Evolutionary conservation across 2,113 vertebrate genomes (phyloP).

Genomic region (Pungitius pungitius): DNA sequence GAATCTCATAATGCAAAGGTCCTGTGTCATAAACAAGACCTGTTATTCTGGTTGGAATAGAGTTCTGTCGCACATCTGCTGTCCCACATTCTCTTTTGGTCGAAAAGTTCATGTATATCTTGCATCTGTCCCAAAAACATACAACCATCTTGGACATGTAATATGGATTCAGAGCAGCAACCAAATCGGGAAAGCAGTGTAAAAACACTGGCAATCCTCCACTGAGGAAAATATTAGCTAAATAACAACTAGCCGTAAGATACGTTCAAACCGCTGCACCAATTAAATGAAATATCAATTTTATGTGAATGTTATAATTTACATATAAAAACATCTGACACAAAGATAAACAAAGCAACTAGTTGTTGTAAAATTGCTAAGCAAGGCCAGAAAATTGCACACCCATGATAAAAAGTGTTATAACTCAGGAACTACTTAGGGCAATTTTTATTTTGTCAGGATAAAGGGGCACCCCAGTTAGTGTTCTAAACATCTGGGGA

Average conservation of each 20-base stretch:
- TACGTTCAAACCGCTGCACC: background rate
- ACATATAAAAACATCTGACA: background rate
- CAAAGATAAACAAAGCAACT: background rate
- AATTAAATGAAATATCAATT: background rate
- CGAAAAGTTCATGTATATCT: conserved; percentile 12
- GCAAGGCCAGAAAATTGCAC: too few species aligned
- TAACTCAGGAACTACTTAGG: too few species aligned
- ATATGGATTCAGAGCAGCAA: background rate
- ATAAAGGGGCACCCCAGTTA: too few species aligned
- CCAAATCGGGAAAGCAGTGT: background rate
- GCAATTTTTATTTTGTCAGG: too few species aligned
- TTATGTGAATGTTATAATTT: background rate
- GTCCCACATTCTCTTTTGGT: background rate
- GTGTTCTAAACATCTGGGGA: too few species aligned
- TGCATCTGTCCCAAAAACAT: background rate
- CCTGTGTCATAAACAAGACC: conserved; percentile 36
- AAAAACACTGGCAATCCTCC: background rate
- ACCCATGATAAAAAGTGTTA: too few species aligned
- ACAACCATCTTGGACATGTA: background rate
- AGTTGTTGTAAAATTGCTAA: too few species aligned
- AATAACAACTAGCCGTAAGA: background rate
- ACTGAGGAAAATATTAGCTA: background rate
- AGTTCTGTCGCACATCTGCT: conserved; percentile 22
- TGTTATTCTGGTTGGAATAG: background rate
- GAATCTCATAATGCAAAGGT: background rate